Percentiles rank a stretch among this genome's conserved stretches.
Conservation (phyloP, 2,113 vertebrate species). For the Sapayoa aenigma region DNA sequence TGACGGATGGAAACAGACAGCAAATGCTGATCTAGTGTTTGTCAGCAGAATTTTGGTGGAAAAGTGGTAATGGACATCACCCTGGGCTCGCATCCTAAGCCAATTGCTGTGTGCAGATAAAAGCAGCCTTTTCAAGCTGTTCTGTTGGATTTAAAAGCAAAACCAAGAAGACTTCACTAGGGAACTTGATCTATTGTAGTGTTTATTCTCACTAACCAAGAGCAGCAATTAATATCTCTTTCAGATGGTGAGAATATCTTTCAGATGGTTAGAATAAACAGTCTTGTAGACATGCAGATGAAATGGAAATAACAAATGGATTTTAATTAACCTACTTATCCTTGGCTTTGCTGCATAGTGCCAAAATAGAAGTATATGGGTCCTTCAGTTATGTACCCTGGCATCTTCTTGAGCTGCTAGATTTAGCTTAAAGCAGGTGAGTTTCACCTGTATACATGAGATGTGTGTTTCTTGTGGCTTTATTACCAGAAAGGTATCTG, state of each 20-base stretch:
- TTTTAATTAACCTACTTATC: slow-evolving; percentile 53
- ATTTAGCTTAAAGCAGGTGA: neutral
- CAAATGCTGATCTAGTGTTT: neutral
- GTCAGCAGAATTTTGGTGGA: neutral
- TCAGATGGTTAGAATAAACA: slow-evolving; percentile 66
- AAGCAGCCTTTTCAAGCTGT: slow-evolving; percentile 31
- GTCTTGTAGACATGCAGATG: slow-evolving; percentile 55
- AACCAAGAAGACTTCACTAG: slow-evolving; percentile 45
- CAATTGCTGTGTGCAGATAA: neutral
- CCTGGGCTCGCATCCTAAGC: neutral
- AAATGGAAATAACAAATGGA: slow-evolving; percentile 45
- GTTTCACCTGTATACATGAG: neutral
- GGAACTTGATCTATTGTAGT: slow-evolving; percentile 59
- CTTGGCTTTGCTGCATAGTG: neutral
- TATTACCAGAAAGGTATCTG: neutral
- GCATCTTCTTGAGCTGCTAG: neutral
- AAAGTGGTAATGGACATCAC: neutral
- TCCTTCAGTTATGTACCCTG: neutral
- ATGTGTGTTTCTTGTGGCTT: neutral
- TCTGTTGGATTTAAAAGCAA: slow-evolving; percentile 23
- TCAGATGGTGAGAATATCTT: slow-evolving; percentile 65
- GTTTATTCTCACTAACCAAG: slow-evolving; percentile 63
- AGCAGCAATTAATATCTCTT: slow-evolving; percentile 64
- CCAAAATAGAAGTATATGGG: neutral
- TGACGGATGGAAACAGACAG: neutral